Percentiles rank a stretch among this genome's conserved stretches.
Evolutionary conservation across 64 coral and sea anemone genomes (phyloP).

Genomic region (Pocillopora damicornis): DNA sequence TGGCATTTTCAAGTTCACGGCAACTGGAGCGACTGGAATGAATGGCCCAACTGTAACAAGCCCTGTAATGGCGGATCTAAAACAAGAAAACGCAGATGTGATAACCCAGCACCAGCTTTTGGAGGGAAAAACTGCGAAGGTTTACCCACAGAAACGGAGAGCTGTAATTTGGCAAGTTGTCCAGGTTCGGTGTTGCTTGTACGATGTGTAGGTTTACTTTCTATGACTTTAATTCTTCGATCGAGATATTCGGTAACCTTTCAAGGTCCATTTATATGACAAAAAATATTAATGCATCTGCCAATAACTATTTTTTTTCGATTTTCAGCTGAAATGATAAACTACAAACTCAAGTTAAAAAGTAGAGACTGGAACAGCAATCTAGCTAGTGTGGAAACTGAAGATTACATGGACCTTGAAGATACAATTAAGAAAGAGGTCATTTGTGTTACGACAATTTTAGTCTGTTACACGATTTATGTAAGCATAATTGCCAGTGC

Average conservation of each 20-base stretch:
- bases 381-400: not conserved
- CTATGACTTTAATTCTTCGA: no score
- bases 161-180: slow-evolving; percentile 11
- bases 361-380: not conserved
- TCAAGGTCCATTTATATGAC: no score
- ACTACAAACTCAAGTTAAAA: not conserved
- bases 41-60: slow-evolving; percentile 26
- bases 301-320: not conserved
- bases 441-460: not conserved
- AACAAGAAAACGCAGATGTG: slow-evolving; percentile 12
- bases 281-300: no score
- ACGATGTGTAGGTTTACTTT: no score
- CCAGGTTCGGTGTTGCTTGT: not conserved
- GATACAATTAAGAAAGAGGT: not conserved
- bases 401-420: not conserved
- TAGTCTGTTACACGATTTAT: no score
- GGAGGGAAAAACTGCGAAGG: not conserved
- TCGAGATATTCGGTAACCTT: no score
- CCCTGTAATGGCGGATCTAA: not conserved
- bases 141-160: not conserved
- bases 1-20: not conserved
- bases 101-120: not conserved
- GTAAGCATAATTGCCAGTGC: no score
- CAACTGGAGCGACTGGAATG: slow-evolving; percentile 27
- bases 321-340: not conserved